Conservation (phyloP, 2,888 invertebrate genomes). For the Flexamia atlantica region DNA sequence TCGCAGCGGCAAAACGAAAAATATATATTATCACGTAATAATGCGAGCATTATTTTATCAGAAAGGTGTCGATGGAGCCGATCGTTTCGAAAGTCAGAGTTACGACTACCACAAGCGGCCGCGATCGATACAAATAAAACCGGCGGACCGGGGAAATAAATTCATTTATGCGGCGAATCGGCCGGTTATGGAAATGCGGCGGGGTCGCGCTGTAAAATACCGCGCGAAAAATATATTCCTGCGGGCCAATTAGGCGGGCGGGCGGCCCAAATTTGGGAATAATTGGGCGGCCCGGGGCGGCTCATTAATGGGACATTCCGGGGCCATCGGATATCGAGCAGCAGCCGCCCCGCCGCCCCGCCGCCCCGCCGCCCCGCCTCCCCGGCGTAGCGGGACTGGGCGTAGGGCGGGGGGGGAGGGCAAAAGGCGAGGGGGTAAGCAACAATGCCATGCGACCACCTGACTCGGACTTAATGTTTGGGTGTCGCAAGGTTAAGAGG, state of each 20-base stretch:
- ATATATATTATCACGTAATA: too few species aligned
- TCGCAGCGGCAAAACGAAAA: too few species aligned
- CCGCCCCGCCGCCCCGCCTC: too few species aligned
- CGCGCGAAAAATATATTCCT: constrained; percentile 56
- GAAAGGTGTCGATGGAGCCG: too few species aligned
- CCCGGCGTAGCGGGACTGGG: neutral
- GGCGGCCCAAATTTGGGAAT: constrained; percentile 53
- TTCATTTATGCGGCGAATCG: constrained; percentile 45
- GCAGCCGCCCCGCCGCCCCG: neutral
- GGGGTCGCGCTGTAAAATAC: constrained; percentile 45
- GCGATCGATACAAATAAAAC: constrained; percentile 46
- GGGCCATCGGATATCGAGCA: constrained; percentile 25
- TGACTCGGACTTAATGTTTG: too few species aligned
- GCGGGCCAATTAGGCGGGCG: constrained; percentile 37
- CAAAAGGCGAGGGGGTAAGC: too few species aligned
- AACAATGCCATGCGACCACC: too few species aligned
- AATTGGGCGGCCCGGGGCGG: constrained; percentile 38
- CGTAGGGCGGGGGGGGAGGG: neutral
- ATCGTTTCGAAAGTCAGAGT: too few species aligned
- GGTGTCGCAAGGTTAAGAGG: too few species aligned
- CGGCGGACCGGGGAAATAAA: constrained; percentile 1
- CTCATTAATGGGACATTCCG: constrained; percentile 51
- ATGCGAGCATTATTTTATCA: too few species aligned
- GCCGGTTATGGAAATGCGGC: constrained; percentile 50
- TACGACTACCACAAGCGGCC: too few species aligned